phyloP scores from a whole-genome alignment of 2,113 vertebrate genomes.

The Gracilinanus agilis region DNA sequence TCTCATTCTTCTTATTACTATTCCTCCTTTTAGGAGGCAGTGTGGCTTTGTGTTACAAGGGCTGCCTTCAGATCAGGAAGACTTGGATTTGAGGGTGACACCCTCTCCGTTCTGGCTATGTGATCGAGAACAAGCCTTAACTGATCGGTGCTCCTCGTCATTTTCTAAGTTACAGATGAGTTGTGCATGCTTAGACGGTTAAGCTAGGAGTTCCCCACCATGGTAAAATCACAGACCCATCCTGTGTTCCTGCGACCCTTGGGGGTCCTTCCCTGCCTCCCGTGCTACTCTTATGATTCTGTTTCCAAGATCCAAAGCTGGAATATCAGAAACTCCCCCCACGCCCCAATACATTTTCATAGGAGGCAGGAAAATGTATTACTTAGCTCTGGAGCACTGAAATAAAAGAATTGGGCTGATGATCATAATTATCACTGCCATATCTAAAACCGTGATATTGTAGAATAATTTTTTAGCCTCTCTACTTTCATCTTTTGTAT shows the following conservation, averaged over 20 bases:
- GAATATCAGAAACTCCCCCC: neutral
- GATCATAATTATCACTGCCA: slow-evolving; percentile 66
- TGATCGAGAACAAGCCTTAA: neutral
- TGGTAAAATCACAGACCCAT: neutral
- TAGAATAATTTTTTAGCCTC: slow-evolving; percentile 51
- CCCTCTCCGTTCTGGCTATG: neutral
- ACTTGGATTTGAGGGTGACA: neutral
- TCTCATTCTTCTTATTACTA: neutral
- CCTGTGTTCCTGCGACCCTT: neutral
- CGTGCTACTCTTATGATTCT: neutral
- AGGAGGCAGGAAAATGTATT: slow-evolving; percentile 59
- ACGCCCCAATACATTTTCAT: slow-evolving; percentile 63
- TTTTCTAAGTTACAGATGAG: neutral
- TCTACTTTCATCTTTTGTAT: neutral
- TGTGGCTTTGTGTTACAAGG: neutral
- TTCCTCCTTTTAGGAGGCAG: neutral
- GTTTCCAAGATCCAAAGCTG: neutral
- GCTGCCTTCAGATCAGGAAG: neutral
- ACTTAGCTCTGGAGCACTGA: slow-evolving; percentile 64
- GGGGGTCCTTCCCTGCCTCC: neutral
- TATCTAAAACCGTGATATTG: slow-evolving; percentile 21
- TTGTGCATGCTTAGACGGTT: neutral
- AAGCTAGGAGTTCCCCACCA: neutral
- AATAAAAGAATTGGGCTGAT: slow-evolving; percentile 67
- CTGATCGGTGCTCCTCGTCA: neutral